Evolutionary conservation across 1,140 invertebrate species (phyloP).

Genomic region (Ctenoplectra terminalis): DNA sequence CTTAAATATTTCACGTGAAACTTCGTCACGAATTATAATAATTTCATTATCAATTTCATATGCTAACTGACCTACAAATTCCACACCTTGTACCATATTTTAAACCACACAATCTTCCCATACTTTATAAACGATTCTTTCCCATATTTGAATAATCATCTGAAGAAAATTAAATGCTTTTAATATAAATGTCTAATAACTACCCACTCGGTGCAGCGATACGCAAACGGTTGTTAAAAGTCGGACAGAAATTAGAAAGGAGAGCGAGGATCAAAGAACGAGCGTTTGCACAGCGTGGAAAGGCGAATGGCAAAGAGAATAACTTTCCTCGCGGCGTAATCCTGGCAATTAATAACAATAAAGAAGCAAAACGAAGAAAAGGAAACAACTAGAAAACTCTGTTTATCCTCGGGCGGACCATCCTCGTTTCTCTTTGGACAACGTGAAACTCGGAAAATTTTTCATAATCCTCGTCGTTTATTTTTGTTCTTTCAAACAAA

Average conservation of each 20-base stretch:
- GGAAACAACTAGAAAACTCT: background rate
- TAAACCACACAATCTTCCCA: too few relatives aligned
- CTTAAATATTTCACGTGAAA: background rate
- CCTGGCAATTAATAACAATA: slow-evolving; percentile 13
- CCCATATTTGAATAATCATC: too few relatives aligned
- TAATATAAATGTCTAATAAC: background rate
- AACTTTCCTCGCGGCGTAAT: background rate
- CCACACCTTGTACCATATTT: background rate
- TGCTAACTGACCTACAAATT: too few relatives aligned
- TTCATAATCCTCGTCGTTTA: background rate
- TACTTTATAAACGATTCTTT: too few relatives aligned
- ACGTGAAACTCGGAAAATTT: background rate
- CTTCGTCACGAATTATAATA: background rate
- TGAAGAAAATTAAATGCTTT: too few relatives aligned
- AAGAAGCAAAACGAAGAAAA: background rate
- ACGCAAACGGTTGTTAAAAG: too few relatives aligned
- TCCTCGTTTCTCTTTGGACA: too few relatives aligned
- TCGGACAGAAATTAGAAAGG: background rate
- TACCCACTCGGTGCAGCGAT: background rate
- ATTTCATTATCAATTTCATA: background rate
- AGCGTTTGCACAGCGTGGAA: background rate
- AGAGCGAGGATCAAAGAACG: background rate
- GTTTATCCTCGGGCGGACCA: background rate
- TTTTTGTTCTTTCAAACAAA: background rate
- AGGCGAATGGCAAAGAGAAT: background rate